Conservation (phyloP, 2,113 vertebrate genomes). For the Oenanthe melanoleuca region DNA sequence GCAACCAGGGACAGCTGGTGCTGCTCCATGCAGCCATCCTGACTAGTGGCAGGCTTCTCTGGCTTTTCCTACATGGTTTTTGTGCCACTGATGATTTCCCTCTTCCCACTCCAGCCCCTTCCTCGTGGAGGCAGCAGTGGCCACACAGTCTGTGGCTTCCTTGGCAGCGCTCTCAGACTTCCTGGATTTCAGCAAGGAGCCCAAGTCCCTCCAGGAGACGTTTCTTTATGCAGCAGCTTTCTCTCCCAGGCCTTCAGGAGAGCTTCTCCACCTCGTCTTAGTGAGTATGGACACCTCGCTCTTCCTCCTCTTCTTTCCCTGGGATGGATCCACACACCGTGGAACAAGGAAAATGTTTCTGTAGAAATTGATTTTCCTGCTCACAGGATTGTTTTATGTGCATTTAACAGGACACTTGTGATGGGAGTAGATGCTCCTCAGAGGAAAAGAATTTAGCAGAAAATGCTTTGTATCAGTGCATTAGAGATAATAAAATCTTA, state of each 20-base stretch:
- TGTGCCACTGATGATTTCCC: background rate
- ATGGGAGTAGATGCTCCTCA: background rate
- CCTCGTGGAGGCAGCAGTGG: conserved; percentile 48
- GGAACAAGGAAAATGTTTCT: background rate
- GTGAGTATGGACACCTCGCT: conserved; percentile 1
- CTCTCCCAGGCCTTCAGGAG: conserved; percentile 61
- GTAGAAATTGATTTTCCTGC: background rate
- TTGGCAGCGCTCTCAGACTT: conserved; percentile 61
- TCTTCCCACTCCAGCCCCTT: conserved; percentile 55
- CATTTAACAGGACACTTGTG: background rate
- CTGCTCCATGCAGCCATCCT: background rate
- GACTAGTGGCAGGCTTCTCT: accelerated
- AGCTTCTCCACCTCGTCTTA: conserved; percentile 59
- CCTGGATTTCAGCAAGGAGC: conserved; percentile 60
- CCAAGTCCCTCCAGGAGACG: conserved; percentile 37
- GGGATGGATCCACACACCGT: background rate
- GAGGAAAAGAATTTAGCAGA: background rate
- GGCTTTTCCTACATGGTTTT: background rate
- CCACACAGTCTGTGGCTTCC: conserved; percentile 27
- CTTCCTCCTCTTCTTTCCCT: too few species aligned
- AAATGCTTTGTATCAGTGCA: background rate
- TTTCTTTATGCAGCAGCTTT: conserved; percentile 66
- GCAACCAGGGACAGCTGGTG: accelerated
- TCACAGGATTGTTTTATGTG: background rate
- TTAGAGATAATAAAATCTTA: background rate